phyloP scores from a whole-genome alignment of 2,113 vertebrate genomes.

The Turdus rufiventris region DNA sequence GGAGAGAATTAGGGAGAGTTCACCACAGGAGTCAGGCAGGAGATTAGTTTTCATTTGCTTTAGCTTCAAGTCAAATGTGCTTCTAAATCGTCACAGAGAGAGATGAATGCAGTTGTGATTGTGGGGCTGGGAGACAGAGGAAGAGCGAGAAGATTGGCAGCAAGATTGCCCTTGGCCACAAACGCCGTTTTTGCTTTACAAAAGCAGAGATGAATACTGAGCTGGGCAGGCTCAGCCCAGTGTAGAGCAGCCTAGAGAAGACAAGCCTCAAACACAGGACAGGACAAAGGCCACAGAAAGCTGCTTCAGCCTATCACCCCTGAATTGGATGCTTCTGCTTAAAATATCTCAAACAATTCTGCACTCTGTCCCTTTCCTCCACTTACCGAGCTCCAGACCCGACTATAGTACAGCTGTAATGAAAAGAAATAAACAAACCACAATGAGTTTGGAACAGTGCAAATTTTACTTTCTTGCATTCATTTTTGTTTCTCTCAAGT shows the following conservation, averaged over 20 bases:
- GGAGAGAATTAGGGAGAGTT: neutral
- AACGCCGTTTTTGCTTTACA: neutral
- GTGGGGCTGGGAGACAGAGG: neutral
- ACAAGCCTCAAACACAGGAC: neutral
- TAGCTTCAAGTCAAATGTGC: neutral
- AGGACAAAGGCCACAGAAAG: conserved; percentile 28
- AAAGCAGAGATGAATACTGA: neutral
- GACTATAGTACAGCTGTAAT: neutral
- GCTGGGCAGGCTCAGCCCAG: neutral
- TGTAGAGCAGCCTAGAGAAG: neutral
- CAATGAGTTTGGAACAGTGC: neutral
- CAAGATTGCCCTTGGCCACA: neutral
- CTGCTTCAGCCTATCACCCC: neutral
- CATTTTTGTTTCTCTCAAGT: neutral
- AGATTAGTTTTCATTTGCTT: neutral
- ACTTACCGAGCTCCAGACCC: neutral
- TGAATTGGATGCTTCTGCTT: neutral
- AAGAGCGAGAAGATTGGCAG: neutral
- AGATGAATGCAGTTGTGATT: neutral
- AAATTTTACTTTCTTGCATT: neutral
- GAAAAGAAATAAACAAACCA: neutral
- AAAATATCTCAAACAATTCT: neutral
- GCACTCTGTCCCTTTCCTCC: neutral
- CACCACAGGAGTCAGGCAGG: neutral
- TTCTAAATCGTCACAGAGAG: neutral